Conservation (phyloP, 2,797 vertebrate species). For the Pseudopleuronectes americanus region DNA sequence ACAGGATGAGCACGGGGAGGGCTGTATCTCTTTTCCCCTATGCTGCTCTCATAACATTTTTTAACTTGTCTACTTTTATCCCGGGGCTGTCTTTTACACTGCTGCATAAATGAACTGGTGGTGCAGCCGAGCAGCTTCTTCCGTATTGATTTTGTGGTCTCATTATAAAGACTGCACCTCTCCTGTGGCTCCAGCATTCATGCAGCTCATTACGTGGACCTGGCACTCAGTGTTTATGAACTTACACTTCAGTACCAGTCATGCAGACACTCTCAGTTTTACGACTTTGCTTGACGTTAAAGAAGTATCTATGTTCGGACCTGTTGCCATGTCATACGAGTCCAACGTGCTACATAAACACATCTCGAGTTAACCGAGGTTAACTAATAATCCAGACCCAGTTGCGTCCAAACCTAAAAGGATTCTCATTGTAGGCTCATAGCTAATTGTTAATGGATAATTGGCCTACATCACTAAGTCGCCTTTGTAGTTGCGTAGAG, state of each 20-base stretch:
- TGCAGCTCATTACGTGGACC: conserved; percentile 75
- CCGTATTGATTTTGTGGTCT: conserved; percentile 64
- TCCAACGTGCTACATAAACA: conserved; percentile 26
- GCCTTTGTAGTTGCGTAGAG: conserved; percentile 28
- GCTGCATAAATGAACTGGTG: conserved; percentile 58
- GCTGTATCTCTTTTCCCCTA: conserved; percentile 26
- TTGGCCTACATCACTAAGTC: conserved; percentile 36
- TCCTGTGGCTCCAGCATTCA: conserved; percentile 59
- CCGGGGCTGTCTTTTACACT: conserved; percentile 38
- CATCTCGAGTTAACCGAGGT: conserved; percentile 52
- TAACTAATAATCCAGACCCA: conserved; percentile 46
- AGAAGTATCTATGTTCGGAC: conserved; percentile 1
- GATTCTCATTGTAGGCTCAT: conserved; percentile 38
- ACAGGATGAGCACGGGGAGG: conserved; percentile 18
- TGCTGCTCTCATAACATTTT: conserved; percentile 48
- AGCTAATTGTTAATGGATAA: conserved; percentile 50
- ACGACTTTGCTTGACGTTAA: conserved; percentile 26
- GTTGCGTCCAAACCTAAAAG: conserved; percentile 42
- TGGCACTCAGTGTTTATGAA: conserved; percentile 54
- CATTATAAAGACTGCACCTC: conserved; percentile 60
- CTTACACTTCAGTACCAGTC: conserved; percentile 33
- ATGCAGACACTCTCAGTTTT: conserved; percentile 31
- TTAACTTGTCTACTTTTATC: conserved; percentile 48
- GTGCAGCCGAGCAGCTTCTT: conserved; percentile 33
- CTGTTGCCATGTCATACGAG: conserved; percentile 20